phyloP scores from a whole-genome alignment of 2,113 vertebrate species.

The Myanophis thanlyinensis region DNA sequence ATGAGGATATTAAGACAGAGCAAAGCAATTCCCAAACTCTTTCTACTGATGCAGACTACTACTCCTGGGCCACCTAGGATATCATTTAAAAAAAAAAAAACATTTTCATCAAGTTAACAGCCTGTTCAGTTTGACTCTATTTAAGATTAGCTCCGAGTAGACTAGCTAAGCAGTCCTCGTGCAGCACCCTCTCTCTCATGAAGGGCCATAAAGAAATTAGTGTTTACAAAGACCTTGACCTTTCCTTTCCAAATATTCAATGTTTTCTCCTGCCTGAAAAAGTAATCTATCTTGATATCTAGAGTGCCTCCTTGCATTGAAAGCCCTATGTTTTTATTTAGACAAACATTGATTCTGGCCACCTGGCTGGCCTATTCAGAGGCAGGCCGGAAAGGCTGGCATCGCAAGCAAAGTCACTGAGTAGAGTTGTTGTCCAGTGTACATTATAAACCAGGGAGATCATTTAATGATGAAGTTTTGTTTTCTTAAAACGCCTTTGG shows the following conservation, averaged over 20 bases:
- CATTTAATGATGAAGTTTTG: slow-evolving; percentile 38
- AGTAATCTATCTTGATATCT: background rate
- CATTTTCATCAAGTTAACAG: background rate
- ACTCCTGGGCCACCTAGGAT: too few species aligned
- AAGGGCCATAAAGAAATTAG: background rate
- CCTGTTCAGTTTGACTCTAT: background rate
- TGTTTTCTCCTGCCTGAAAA: background rate
- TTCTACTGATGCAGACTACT: background rate
- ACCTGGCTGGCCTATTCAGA: slow-evolving; percentile 43
- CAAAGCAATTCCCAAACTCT: background rate
- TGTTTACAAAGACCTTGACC: background rate
- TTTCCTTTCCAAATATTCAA: slow-evolving; percentile 26
- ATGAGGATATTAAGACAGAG: background rate
- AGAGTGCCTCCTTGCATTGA: background rate
- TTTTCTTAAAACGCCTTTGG: slow-evolving; percentile 47
- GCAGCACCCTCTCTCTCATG: background rate
- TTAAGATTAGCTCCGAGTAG: background rate
- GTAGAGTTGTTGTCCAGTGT: slow-evolving; percentile 35
- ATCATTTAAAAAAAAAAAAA: too few species aligned
- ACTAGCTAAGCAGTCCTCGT: background rate
- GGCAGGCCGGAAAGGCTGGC: slow-evolving; percentile 42
- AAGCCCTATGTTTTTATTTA: slow-evolving; percentile 38
- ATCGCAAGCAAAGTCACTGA: slow-evolving; percentile 32
- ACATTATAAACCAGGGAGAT: slow-evolving; percentile 50
- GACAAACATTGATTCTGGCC: slow-evolving; percentile 25